These are phyloP conservation scores for Sphenopsis melanotis DNA, from an alignment of 2,797 vertebrate genomes.

Conservation along the genomic window DNA sequence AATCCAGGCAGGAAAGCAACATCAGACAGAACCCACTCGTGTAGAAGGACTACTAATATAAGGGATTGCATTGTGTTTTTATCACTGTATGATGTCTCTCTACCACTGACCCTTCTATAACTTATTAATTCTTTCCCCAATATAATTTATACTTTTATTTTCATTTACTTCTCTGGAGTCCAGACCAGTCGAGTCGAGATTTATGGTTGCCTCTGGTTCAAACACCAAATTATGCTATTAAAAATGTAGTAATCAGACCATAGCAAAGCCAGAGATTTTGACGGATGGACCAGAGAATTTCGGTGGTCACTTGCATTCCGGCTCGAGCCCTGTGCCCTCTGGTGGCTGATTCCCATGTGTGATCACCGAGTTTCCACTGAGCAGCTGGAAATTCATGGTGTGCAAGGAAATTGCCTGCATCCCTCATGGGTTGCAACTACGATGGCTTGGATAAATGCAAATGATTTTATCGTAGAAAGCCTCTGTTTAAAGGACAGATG, in stretches of 20 bases:
- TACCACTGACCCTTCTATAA: not conserved
- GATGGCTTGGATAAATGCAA: not conserved
- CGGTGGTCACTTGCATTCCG: rapidly evolving
- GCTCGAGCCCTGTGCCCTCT: conserved; percentile 12
- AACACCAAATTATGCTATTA: not conserved
- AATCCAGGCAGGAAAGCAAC: not conserved
- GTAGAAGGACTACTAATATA: not conserved
- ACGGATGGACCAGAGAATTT: not conserved
- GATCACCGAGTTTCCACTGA: rapidly evolving
- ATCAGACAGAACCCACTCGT: rapidly evolving
- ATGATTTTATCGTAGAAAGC: not conserved
- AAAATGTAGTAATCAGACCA: not conserved
- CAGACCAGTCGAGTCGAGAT: not conserved
- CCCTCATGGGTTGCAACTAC: not conserved
- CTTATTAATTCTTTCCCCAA: not conserved
- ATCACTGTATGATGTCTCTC: not conserved
- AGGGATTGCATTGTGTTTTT: not conserved
- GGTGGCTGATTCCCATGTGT: not conserved
- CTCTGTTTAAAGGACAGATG: not conserved
- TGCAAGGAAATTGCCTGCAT: not conserved
- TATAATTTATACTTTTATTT: not conserved
- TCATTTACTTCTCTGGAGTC: not conserved
- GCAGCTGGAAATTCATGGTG: rapidly evolving
- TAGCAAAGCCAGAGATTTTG: not conserved
- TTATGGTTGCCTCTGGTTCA: not conserved